Percentiles rank a stretch among this genome's conserved stretches.
Conservation (phyloP, 2,113 vertebrate genomes). For the Merops nubicus region DNA sequence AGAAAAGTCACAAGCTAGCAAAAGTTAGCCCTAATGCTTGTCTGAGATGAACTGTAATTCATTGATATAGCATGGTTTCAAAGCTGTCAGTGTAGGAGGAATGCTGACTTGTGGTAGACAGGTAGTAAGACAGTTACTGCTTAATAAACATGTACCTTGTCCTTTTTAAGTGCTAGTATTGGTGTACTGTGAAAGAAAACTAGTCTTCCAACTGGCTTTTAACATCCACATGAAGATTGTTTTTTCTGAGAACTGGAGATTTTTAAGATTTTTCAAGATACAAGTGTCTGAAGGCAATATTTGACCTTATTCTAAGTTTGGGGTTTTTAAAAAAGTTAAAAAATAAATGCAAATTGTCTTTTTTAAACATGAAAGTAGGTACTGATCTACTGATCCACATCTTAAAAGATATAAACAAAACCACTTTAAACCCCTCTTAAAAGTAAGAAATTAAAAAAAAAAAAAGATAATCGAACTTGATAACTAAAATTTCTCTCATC, state of each 20-base stretch:
- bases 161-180: background rate
- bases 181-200: background rate
- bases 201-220: background rate
- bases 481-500: background rate
- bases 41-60: background rate
- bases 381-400: fast-evolving
- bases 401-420: background rate
- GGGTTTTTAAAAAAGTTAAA: background rate
- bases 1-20: background rate
- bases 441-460: background rate
- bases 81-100: background rate
- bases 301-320: background rate
- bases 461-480: background rate
- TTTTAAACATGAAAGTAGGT: background rate
- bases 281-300: background rate
- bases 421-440: background rate
- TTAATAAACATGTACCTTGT: background rate
- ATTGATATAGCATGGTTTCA: background rate
- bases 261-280: background rate
- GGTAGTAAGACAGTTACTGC: background rate
- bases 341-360: background rate
- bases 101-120: background rate
- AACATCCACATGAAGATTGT: background rate
- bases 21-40: background rate
- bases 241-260: background rate